phyloP scores from a whole-genome alignment of 1,140 invertebrate genomes.

The Psix sp. region DNA sequence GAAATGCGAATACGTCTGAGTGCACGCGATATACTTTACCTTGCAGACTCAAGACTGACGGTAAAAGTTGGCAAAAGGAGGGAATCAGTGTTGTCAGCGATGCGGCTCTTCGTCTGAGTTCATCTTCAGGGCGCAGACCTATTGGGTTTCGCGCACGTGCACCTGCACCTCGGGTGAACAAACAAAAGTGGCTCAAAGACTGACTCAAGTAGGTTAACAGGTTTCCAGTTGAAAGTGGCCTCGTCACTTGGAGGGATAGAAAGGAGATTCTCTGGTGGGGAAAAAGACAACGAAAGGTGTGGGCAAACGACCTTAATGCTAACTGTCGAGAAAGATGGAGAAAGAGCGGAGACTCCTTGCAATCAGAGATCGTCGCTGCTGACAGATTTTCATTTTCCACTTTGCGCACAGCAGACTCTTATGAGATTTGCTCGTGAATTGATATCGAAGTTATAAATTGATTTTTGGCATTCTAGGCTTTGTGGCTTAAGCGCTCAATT shows the following conservation, averaged over 20 bases:
- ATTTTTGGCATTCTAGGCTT: too few relatives aligned
- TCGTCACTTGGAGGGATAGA: conserved; percentile 54
- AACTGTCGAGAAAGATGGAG: conserved; percentile 50
- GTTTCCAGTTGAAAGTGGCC: conserved; percentile 72
- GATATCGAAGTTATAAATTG: too few relatives aligned
- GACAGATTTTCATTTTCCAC: too few relatives aligned
- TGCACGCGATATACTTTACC: conserved; percentile 18
- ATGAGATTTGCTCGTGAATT: too few relatives aligned
- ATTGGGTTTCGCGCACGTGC: conserved; percentile 47
- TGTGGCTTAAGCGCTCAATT: too few relatives aligned
- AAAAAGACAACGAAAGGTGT: conserved; percentile 59
- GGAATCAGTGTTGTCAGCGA: conserved; percentile 33
- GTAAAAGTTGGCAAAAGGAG: conserved; percentile 20
- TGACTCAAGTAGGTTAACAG: conserved; percentile 75
- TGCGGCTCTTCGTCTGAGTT: conserved; percentile 40
- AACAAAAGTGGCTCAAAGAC: conserved; percentile 69
- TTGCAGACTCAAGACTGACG: conserved; percentile 1
- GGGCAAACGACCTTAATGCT: conserved; percentile 60
- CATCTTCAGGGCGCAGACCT: conserved; percentile 41
- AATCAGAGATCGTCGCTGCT: too few relatives aligned
- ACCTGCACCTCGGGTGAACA: conserved; percentile 56
- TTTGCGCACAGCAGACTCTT: too few relatives aligned
- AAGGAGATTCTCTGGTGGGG: conserved; percentile 57
- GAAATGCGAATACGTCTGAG: conserved; percentile 6
- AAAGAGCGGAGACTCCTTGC: conserved; percentile 15